phyloP scores from a whole-genome alignment of 2,797 vertebrate species.

The Lindbergichthys nudifrons region DNA sequence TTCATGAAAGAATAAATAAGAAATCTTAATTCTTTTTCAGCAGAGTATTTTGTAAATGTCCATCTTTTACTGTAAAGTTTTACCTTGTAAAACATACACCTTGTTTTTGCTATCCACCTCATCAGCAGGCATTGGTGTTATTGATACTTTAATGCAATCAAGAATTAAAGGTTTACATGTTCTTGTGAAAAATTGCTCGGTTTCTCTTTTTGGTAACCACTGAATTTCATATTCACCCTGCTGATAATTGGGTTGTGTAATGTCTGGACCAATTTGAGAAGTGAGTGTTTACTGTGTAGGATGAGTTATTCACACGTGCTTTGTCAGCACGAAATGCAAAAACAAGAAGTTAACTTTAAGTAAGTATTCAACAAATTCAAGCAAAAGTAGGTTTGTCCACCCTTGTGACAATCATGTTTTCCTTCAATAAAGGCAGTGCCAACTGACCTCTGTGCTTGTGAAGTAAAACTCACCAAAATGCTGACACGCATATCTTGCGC shows the following conservation, averaged over 20 bases:
- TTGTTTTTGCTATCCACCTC: constrained; percentile 27
- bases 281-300: constrained; percentile 14
- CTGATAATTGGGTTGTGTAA: constrained; percentile 23
- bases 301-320: constrained; percentile 18
- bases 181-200: constrained; percentile 19
- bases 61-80: constrained; percentile 23
- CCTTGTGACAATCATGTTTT: constrained; percentile 60
- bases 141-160: constrained; percentile 28
- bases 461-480: not conserved
- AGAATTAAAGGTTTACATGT: constrained; percentile 21
- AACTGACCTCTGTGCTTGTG: constrained; percentile 33
- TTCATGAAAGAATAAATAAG: no score
- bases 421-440: constrained; percentile 65
- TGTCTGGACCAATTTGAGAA: constrained; percentile 38
- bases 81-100: constrained; percentile 9
- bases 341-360: constrained; percentile 4
- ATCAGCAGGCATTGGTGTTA: constrained; percentile 20
- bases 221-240: constrained; percentile 35
- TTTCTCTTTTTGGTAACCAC: constrained; percentile 10
- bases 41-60: constrained; percentile 7
- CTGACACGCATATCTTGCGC: not conserved
- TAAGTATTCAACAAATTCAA: constrained; percentile 22
- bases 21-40: not conserved
- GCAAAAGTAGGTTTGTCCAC: constrained; percentile 24
- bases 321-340: constrained; percentile 29